Conservation (phyloP, 2,113 vertebrate species). For the Euleptes europaea region DNA sequence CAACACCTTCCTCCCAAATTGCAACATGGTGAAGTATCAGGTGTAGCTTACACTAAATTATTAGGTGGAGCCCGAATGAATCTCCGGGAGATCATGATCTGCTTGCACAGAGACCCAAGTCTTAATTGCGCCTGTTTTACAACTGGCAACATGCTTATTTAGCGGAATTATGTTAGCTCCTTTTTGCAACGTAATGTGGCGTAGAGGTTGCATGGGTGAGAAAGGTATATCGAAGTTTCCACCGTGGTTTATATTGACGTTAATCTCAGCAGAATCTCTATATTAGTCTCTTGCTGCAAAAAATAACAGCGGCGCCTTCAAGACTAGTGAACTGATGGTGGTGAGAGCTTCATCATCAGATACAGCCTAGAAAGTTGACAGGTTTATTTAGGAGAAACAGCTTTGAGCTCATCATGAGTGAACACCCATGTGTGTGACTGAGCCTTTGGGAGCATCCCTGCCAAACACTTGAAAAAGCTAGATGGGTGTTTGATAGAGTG, state of each 20-base stretch:
- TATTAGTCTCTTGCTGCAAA: background rate
- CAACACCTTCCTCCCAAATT: no score
- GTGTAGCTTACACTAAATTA: background rate
- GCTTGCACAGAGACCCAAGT: background rate
- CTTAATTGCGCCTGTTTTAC: background rate
- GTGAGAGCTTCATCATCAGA: background rate
- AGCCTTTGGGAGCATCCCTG: no score
- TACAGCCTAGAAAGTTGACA: background rate
- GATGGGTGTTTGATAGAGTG: no score
- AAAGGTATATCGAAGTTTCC: background rate
- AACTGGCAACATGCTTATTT: background rate
- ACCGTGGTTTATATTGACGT: background rate
- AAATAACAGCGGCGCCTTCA: background rate
- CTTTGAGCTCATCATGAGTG: no score
- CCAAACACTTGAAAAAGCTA: no score
- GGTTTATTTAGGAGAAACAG: background rate
- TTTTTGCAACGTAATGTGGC: background rate
- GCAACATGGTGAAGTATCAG: no score
- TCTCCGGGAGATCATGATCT: background rate
- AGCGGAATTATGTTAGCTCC: background rate
- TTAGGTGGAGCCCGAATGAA: background rate
- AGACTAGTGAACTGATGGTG: background rate
- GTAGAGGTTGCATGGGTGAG: background rate
- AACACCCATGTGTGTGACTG: no score
- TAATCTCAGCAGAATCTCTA: rapidly evolving